Evolutionary conservation across 2,113 vertebrate genomes (phyloP).

Genomic region (Cairina moschata): DNA sequence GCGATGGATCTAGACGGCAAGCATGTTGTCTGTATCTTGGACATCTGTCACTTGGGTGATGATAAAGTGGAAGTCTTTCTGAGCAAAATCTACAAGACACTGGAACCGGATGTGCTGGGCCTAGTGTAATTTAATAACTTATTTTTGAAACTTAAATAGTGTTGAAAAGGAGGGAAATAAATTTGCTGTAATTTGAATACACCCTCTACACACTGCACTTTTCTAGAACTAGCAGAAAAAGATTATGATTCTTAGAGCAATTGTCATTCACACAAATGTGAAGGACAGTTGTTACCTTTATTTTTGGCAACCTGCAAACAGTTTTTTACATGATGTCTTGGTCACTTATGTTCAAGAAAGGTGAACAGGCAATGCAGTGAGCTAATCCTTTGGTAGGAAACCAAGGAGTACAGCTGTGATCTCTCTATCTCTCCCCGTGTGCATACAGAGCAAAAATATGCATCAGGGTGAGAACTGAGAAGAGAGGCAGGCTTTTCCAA

Average conservation of each 20-base stretch:
- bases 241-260: neutral
- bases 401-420: neutral
- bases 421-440: neutral
- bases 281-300: neutral
- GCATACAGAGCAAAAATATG: neutral
- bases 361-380: neutral
- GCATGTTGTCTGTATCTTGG: conserved; percentile 84
- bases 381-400: neutral
- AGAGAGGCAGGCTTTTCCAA: neutral
- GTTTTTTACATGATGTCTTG: neutral
- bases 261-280: neutral
- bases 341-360: neutral
- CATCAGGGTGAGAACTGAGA: neutral
- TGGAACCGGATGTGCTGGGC: conserved; percentile 32
- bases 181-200: neutral
- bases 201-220: conserved; percentile 35
- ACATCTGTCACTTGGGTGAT: conserved; percentile 86
- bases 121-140: conserved; percentile 44
- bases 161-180: conserved; percentile 1
- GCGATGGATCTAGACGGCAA: conserved; percentile 75
- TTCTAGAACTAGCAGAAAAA: neutral
- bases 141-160: neutral
- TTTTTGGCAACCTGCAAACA: neutral
- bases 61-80: conserved; percentile 84
- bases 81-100: conserved; percentile 83